Percentiles rank a stretch among this genome's conserved stretches.
Conservation (phyloP, 2,888 invertebrate genomes). For the Limnephilus lunatus region DNA sequence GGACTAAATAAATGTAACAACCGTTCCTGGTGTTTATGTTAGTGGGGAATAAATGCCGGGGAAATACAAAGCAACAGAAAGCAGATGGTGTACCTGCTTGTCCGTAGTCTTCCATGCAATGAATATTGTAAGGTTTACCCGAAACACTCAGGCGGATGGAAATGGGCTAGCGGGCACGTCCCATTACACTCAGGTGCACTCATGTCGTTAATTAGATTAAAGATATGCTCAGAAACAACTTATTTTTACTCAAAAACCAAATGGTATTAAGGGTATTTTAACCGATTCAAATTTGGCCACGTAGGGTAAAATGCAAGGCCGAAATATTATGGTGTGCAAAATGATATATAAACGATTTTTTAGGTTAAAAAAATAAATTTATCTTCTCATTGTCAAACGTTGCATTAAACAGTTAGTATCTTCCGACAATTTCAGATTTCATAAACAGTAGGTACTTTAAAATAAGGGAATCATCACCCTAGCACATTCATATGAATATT, state of each 20-base stretch:
- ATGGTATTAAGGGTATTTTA: neutral
- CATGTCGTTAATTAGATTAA: constrained; percentile 30
- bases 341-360: too few relatives aligned
- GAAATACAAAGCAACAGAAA: constrained; percentile 47
- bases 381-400: too few relatives aligned
- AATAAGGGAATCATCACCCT: too few relatives aligned
- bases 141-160: constrained; percentile 18
- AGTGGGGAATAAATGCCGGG: constrained; percentile 23
- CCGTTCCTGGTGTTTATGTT: constrained; percentile 34
- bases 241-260: neutral
- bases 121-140: neutral
- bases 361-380: too few relatives aligned
- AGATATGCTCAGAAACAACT: neutral
- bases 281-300: neutral
- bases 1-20: constrained; percentile 30
- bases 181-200: constrained; percentile 12
- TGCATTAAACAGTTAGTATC: too few relatives aligned
- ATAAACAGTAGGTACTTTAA: too few relatives aligned
- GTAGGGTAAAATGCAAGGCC: neutral
- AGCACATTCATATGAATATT: too few relatives aligned
- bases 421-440: too few relatives aligned
- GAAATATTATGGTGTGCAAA: neutral
- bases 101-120: neutral
- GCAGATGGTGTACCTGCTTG: constrained; percentile 29
- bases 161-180: constrained; percentile 17